Conservation (phyloP, 2,888 invertebrate species). For the Prosopocoilus inquinatus region DNA sequence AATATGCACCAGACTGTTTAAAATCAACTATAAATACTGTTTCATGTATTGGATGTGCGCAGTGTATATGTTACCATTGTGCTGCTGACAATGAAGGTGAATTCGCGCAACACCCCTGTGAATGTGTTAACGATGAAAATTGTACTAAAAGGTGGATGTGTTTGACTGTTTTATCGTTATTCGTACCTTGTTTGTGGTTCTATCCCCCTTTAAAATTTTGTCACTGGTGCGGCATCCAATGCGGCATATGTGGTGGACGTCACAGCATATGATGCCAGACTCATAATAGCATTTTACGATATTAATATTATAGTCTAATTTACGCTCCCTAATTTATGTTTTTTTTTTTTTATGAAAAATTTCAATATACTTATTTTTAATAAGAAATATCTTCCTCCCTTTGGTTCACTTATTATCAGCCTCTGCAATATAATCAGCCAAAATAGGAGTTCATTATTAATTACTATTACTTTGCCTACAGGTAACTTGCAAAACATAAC, state of each 20-base stretch:
- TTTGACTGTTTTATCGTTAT: conserved; percentile 76
- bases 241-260: conserved; percentile 80
- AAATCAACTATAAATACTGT: conserved; percentile 76
- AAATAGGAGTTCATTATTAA: too few species aligned
- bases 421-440: too few species aligned
- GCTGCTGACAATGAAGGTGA: conserved; percentile 90
- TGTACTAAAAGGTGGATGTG: conserved; percentile 85
- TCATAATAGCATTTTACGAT: conserved; percentile 40
- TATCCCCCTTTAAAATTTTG: conserved; percentile 84
- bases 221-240: conserved; percentile 78
- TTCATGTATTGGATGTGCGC: conserved; percentile 77
- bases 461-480: too few species aligned
- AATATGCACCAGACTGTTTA: conserved; percentile 83
- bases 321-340: too few species aligned
- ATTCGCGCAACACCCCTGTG: conserved; percentile 80
- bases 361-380: too few species aligned
- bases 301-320: conserved; percentile 29
- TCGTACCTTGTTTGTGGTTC: conserved; percentile 93
- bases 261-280: conserved; percentile 56
- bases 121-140: conserved; percentile 69
- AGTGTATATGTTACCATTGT: conserved; percentile 91
- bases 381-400: too few species aligned
- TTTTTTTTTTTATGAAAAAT: too few species aligned
- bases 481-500: too few species aligned
- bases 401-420: too few species aligned